These are phyloP conservation scores for Eurystomus glaucurus DNA, from an alignment of 2,797 vertebrate genomes.

Conservation along the genomic window DNA sequence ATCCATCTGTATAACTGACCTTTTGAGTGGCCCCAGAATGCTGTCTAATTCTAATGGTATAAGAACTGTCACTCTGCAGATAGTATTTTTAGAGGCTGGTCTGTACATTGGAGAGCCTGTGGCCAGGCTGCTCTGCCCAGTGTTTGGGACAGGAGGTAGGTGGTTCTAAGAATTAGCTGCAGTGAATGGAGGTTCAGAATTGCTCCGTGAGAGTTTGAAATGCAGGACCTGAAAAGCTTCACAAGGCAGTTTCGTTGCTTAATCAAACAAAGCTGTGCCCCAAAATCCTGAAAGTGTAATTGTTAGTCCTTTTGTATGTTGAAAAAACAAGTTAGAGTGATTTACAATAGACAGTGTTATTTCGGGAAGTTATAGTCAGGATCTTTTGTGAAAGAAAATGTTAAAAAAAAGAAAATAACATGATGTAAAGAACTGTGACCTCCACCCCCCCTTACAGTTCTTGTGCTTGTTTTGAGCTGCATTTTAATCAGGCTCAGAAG, in stretches of 20 bases:
- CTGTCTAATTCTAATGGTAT: background rate
- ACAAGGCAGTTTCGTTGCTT: background rate
- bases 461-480: background rate
- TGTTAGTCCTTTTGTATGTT: background rate
- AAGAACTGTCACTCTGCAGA: background rate
- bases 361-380: background rate
- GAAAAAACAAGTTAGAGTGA: background rate
- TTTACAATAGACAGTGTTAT: background rate
- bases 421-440: background rate
- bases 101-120: too few relatives aligned
- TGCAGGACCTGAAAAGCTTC: background rate
- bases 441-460: background rate
- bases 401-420: background rate
- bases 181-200: background rate
- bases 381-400: background rate
- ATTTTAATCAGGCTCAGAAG: background rate
- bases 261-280: background rate
- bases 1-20: background rate
- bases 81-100: background rate
- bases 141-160: accelerated
- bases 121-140: background rate
- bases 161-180: background rate
- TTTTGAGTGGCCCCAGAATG: background rate
- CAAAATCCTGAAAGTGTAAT: background rate
- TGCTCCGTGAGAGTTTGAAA: background rate